phyloP scores from a whole-genome alignment of 2,888 invertebrate species.

The Scrobipalpa costella region DNA sequence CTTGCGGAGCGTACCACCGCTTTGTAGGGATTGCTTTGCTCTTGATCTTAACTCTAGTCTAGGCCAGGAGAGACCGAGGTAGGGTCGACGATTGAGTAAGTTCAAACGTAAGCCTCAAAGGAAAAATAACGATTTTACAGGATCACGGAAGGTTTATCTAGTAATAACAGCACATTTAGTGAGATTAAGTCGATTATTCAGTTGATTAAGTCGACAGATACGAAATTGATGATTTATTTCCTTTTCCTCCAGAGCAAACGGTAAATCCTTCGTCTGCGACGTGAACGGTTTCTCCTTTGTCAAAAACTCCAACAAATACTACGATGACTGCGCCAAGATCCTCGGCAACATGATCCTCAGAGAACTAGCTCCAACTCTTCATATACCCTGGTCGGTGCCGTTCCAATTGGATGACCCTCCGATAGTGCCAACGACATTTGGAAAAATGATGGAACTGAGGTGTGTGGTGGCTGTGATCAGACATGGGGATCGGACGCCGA shows the following conservation, averaged over 20 bases:
- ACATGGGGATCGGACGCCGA: slow-evolving; percentile 99
- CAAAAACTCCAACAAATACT: slow-evolving; percentile 99
- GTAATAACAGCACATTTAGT: too few relatives aligned
- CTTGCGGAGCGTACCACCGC: too few relatives aligned
- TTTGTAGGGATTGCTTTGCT: too few relatives aligned
- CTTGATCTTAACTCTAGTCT: too few relatives aligned
- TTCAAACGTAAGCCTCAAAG: too few relatives aligned
- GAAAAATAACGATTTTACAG: too few relatives aligned
- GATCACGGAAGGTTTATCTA: too few relatives aligned
- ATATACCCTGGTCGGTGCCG: slow-evolving; percentile 98
- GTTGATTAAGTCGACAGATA: background rate
- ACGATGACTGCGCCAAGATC: slow-evolving; percentile 99
- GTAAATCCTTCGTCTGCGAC: slow-evolving; percentile 99
- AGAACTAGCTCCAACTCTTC: slow-evolving; percentile 95
- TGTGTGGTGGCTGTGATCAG: slow-evolving; percentile 99
- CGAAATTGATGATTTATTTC: background rate
- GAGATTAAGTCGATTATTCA: too few relatives aligned
- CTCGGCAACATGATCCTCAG: slow-evolving; percentile 98
- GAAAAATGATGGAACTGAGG: slow-evolving; percentile 95
- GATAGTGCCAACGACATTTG: slow-evolving; percentile 98
- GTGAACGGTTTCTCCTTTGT: slow-evolving; percentile 99
- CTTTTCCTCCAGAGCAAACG: slow-evolving; percentile 90
- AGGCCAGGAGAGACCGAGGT: too few relatives aligned
- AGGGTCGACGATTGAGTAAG: too few relatives aligned
- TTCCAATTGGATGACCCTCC: slow-evolving; percentile 99